Percentiles rank a stretch among this genome's conserved stretches.
Conservation (phyloP, 2,113 vertebrate genomes). For the Oceanites oceanicus region DNA sequence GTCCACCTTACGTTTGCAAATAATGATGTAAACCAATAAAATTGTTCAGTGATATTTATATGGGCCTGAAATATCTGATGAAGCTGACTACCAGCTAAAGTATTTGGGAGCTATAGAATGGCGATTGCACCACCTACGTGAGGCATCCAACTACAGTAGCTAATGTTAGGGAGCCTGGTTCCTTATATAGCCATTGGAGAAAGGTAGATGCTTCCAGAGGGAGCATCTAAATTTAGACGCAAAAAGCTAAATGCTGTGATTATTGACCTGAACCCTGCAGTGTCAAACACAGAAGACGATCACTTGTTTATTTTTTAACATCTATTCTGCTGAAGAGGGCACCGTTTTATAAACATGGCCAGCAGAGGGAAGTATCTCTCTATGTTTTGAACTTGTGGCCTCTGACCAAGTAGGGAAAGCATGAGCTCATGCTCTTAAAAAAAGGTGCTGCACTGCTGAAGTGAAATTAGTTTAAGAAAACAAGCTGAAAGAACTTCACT, state of each 20-base stretch:
- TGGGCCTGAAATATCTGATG: background rate
- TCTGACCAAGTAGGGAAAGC: background rate
- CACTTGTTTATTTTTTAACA: background rate
- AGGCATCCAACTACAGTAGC: background rate
- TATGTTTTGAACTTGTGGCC: background rate
- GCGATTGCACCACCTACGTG: fast-evolving
- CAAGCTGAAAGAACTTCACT: fast-evolving
- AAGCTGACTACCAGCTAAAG: background rate
- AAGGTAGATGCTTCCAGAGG: background rate
- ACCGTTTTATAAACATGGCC: background rate
- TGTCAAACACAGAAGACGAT: background rate
- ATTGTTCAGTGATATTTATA: background rate
- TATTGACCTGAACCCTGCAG: background rate
- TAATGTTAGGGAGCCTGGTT: background rate
- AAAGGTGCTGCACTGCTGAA: background rate
- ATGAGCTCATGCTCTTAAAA: background rate
- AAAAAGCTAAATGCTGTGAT: background rate
- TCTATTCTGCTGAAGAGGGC: background rate
- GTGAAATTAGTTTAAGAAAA: background rate
- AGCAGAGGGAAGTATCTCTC: constrained; percentile 50
- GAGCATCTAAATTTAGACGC: background rate
- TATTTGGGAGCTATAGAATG: background rate
- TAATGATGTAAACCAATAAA: background rate
- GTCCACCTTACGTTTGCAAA: background rate
- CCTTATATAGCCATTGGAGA: background rate